Base-by-base conservation (phyloP, 2,888 invertebrate species). In the Mechanitis messenoides region DNA sequence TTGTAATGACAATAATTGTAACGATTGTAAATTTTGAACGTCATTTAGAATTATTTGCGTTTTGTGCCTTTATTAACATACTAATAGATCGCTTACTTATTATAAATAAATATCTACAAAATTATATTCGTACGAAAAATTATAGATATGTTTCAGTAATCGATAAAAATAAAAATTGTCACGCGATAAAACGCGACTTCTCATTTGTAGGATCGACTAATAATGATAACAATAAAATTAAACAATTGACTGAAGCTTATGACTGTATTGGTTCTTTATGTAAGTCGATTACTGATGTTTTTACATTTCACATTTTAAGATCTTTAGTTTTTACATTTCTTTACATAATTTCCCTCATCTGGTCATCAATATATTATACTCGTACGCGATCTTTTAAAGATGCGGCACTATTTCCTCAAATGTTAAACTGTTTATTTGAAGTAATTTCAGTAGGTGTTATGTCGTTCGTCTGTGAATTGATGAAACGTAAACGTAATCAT, bases 241-340 rank as follows among this genome's bases (percentile, higher is more conserved):
- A 76, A 11, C 78, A 79, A 7, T 68, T 86, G 45, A 80, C 81
- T 1, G 65, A 67, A 3, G 75, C 76, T 28, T 85, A 83, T 57
- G 74, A 79, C 58, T 65, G 67, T 1, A 74, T 85, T 46, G 85
- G 84, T 1, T 78, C 76, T 50, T 71, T 75, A 42, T 77, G 76
- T 64, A 61, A 50, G 9, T 66, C 77, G 61, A 74, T 84, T 46
- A 86, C 84, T 56, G 65, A 75, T 38, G 70, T 79, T 12, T 86
- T 79, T 63, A 82, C 85, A 64, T 82, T 80, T 46, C 79, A 82
- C 68, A 80, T 85, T 33, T 79, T 86, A 35, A 80, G 81, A 75
- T 77, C 75, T 11, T 71, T 85, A 1, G 72, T 83, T 5, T 78
- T 79, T 35, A 78, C 83, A 0, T 85, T 85, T 58, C 67, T 71